Evolutionary conservation across 2,113 vertebrate species (phyloP).

Genomic region (Tympanuchus pallidicinctus): DNA sequence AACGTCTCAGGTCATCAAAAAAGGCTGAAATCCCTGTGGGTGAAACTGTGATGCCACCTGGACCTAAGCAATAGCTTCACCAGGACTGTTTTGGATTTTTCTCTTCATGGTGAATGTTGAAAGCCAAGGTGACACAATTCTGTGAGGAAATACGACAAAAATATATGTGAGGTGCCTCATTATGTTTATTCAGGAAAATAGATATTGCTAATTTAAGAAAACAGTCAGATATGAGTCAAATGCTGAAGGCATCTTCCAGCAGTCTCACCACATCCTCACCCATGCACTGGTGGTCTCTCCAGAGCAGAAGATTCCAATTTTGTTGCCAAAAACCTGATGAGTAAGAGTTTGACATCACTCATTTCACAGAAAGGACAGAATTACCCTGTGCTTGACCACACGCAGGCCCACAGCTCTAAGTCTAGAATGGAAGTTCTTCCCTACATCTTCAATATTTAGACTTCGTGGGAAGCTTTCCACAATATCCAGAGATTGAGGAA

Average conservation of each 20-base stretch:
- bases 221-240: background rate
- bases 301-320: background rate
- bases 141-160: background rate
- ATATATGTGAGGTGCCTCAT: background rate
- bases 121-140: background rate
- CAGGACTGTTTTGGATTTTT: background rate
- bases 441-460: background rate
- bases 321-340: background rate
- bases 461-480: background rate
- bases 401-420: background rate
- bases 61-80: background rate
- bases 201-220: background rate
- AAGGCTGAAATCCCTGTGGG: background rate
- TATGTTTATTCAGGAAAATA: background rate
- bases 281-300: background rate
- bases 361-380: background rate
- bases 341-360: background rate
- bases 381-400: background rate
- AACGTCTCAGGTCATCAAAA: background rate
- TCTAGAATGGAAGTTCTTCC: fast-evolving
- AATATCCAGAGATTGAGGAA: background rate
- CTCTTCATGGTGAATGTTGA: background rate
- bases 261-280: background rate
- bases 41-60: background rate
- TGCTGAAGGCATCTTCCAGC: background rate